Percentiles rank a stretch among this genome's conserved stretches.
Evolutionary conservation across 2,888 invertebrate genomes (phyloP).

Genomic region (Pteria penguin): DNA sequence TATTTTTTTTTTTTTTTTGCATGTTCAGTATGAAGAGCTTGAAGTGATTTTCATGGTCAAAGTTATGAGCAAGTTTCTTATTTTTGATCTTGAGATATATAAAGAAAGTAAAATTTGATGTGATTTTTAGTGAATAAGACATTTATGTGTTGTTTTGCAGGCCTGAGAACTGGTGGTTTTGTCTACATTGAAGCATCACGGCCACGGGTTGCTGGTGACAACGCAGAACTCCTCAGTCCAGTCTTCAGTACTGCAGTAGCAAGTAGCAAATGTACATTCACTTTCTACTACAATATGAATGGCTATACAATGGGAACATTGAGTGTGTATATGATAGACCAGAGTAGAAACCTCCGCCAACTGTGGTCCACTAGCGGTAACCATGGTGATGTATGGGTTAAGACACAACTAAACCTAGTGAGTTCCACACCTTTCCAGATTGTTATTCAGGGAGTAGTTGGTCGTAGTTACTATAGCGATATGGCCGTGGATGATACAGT

Average conservation of each 20-base stretch:
- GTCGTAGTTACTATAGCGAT: constrained; percentile 61
- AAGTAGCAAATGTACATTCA: constrained; percentile 55
- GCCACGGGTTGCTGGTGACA: constrained; percentile 66
- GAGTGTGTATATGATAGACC: constrained; percentile 63
- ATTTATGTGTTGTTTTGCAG: background rate
- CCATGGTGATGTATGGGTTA: constrained; percentile 67
- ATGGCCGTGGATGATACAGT: constrained; percentile 76
- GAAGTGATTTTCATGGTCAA: too few species aligned
- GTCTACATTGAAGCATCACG: constrained; percentile 73
- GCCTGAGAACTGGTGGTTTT: constrained; percentile 66
- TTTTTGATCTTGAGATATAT: too few species aligned
- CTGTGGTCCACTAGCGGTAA: constrained; percentile 63
- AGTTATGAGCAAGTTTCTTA: too few species aligned
- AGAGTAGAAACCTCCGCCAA: constrained; percentile 47
- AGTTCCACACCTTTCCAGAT: constrained; percentile 66
- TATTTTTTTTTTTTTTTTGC: too few species aligned
- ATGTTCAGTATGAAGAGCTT: too few species aligned
- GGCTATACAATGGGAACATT: constrained; percentile 68
- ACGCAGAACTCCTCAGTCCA: constrained; percentile 75
- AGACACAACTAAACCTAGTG: constrained; percentile 58
- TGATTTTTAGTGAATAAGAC: too few species aligned
- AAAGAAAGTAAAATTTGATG: too few species aligned
- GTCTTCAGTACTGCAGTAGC: constrained; percentile 49
- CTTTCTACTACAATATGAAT: constrained; percentile 73
- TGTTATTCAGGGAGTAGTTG: constrained; percentile 70